A percentile compares a stretch with the other conserved stretches of the same genome.
phyloP scores from a whole-genome alignment of 2,797 vertebrate genomes.

The Tadarida brasiliensis region DNA sequence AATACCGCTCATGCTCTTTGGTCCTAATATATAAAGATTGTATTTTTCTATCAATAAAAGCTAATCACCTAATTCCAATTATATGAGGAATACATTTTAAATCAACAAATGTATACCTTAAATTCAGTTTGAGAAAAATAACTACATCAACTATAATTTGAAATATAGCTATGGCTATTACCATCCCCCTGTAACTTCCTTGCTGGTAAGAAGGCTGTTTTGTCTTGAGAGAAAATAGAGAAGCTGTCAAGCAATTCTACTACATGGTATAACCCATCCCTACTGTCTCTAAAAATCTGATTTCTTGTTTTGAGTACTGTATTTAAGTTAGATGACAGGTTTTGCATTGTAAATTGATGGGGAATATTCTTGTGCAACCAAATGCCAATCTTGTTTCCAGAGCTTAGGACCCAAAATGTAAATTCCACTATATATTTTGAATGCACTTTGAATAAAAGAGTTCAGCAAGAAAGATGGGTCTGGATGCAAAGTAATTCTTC shows the following conservation, averaged over 20 bases:
- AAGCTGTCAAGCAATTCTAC: conserved; percentile 64
- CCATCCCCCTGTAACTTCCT: not conserved
- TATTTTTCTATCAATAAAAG: not conserved
- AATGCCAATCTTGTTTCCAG: conserved; percentile 70
- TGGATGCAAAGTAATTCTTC: conserved; percentile 43
- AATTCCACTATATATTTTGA: conserved; percentile 62
- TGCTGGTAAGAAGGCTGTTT: conserved; percentile 49
- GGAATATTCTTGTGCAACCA: conserved; percentile 53
- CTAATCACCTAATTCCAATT: conserved; percentile 67
- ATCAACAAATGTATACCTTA: conserved; percentile 62
- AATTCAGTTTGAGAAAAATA: conserved; percentile 61
- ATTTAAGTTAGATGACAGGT: conserved; percentile 72
- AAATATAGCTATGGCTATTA: conserved; percentile 43
- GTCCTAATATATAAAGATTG: not conserved
- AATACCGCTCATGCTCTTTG: not conserved
- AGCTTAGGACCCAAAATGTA: conserved; percentile 52
- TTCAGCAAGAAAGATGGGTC: not conserved
- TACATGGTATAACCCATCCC: not conserved
- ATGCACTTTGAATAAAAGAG: conserved; percentile 54
- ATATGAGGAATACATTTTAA: conserved; percentile 58
- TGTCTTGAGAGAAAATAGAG: conserved; percentile 62
- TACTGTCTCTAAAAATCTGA: conserved; percentile 6
- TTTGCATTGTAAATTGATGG: conserved; percentile 71
- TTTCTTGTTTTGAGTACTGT: conserved; percentile 72
- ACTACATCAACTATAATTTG: conserved; percentile 45